Evolutionary conservation across 53 echinoderm and acorn worm species (phyloP).

Genomic region (Apostichopus leukothele): DNA sequence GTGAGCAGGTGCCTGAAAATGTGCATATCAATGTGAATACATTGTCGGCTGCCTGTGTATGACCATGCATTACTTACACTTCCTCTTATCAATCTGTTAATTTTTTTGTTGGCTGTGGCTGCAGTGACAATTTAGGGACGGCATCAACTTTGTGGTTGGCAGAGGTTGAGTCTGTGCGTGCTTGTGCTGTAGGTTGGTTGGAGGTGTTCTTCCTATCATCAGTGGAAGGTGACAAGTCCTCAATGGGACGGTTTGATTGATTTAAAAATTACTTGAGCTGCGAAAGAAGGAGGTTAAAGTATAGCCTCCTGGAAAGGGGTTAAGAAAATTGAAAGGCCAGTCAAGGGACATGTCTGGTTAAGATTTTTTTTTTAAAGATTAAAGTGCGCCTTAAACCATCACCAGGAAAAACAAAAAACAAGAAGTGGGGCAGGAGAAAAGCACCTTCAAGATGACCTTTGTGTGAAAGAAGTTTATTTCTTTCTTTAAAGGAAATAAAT

Average conservation of each 20-base stretch:
- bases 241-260: background rate
- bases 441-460: background rate
- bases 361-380: too few species aligned
- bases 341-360: too few species aligned
- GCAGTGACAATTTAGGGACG: background rate
- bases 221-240: background rate
- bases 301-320: too few species aligned
- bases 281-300: too few species aligned
- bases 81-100: slow-evolving; percentile 27
- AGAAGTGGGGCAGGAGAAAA: background rate
- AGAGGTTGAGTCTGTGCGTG: background rate
- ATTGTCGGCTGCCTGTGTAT: slow-evolving; percentile 30
- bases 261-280: background rate
- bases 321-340: too few species aligned
- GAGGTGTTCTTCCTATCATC: background rate
- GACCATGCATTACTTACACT: slow-evolving; percentile 38
- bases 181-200: background rate
- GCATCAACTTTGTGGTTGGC: background rate
- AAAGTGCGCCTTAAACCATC: too few species aligned
- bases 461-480: background rate
- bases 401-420: background rate
- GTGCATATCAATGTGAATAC: slow-evolving; percentile 25
- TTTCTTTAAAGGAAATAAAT: too few species aligned
- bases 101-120: background rate
- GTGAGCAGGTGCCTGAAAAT: background rate